Base-by-base conservation (phyloP, 2,888 invertebrate genomes). In the Leptarthrus brevirostris region DNA sequence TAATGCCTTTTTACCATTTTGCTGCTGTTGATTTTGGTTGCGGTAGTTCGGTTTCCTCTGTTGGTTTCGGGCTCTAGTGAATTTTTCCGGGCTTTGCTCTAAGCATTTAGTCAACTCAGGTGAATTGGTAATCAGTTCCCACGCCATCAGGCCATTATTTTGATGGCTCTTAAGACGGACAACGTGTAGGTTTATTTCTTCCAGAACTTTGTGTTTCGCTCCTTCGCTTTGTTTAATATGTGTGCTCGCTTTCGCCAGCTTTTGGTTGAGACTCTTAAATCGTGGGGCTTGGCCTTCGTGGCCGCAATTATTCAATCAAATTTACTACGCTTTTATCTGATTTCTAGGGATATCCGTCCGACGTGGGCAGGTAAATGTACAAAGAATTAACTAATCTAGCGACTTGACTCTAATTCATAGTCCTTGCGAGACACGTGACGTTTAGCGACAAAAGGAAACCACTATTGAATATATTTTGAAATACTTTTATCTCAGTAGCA, bases 71-170 rank as follows among this genome's bases (percentile, higher is more conserved):
- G 16, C 64, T 47, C 47, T n/a, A 47, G 47, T 66, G 40, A 66
- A 14, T 47, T 24, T 47, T 66, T n/a, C 18, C 18, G 5, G 5
- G 6, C 22, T 66, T 66, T 20, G 16, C 14, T 66, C 22, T 5
- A 26, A 47, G 24, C 18, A 6, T 14, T 3, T 20, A 6, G 18
- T 2, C 14, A 26, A 14, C 8, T 6, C 47, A 24, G n/a, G 47
- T 66, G 47, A 66, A 47, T 47, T 66, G n/a, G 34, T 66, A 66
- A 66, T 24, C 47, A 66, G 47, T 66, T 66, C 64, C 44, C 64
- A 66, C 26, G 52, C 16, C 52, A 1, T 6, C 20, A 52, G 20
- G 6, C 12, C 52, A 52, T 52, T 52, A 52, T 52, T 52, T 16
- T 52, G 52, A 18, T 40, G 40, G 40, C n/a, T 40, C 40, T 40